Evolutionary conservation across 2,888 invertebrate species (phyloP).

Genomic region (Yponomeuta sedellus): DNA sequence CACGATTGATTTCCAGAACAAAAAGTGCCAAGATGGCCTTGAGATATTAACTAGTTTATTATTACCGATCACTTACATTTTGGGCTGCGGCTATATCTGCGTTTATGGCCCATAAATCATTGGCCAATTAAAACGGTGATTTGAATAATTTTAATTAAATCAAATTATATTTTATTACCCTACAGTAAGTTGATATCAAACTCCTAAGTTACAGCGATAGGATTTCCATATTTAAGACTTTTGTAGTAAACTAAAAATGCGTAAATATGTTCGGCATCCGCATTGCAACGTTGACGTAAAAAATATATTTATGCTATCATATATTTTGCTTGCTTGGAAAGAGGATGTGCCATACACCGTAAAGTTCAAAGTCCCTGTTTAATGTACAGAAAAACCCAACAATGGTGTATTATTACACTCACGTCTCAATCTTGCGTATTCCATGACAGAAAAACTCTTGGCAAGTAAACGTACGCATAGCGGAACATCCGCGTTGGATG

Average conservation of each 20-base stretch:
- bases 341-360: too few relatives aligned
- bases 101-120: slow-evolving; percentile 1
- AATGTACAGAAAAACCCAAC: background rate
- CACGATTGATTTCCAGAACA: background rate
- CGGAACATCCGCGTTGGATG: background rate
- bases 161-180: background rate
- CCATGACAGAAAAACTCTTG: background rate
- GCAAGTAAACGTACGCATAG: background rate
- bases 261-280: background rate
- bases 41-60: background rate
- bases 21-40: slow-evolving; percentile 1
- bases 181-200: background rate
- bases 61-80: background rate
- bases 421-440: background rate
- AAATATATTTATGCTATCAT: background rate
- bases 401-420: background rate
- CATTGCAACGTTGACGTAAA: background rate
- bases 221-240: background rate
- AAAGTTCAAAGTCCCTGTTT: background rate
- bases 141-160: slow-evolving; percentile 1
- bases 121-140: background rate
- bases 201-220: background rate
- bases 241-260: background rate
- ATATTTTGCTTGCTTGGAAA: too few relatives aligned
- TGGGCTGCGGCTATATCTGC: background rate